Evolutionary conservation across 2,888 invertebrate species (phyloP), one percentile per base, ranked within the genome.

Genomic region (Candidula unifasciata): DNA sequence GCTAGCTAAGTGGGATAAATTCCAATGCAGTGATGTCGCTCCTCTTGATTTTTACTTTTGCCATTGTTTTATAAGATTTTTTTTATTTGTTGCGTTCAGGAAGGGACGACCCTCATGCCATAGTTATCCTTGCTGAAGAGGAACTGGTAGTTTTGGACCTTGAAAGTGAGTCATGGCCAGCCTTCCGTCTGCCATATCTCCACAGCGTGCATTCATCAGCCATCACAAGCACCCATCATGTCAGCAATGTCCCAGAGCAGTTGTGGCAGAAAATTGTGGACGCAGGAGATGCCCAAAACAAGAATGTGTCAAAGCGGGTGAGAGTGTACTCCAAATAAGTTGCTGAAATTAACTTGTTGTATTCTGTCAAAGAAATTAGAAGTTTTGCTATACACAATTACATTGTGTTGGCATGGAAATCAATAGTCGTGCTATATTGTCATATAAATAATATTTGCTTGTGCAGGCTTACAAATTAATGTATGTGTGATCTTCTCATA

Each of bases 81-180:
- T n/a, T 44, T 44, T 44, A 13, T 44, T 44, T 44, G 44, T 44
- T 44, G 6, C 13, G 30, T 87, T 13, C 88, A 92, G 93, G 91
- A 68, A 91, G 90, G 85, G 93, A 93, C 87, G 92, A 93, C 82
- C 93, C 93, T 0, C 91, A 27, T 90, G 95, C 96, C 3, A 94
- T 97, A 74, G 94, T 98, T 89, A 97, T 98, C 27, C 94, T 99
- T 80, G 96, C 97, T 0, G 99, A 99, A 92, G 99, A 99, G 93
- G 99, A 99, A 94, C 93, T 99, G 80, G 97, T 99, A 27, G 97
- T 96, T 24, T 96, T 98, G 87, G 99, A 99, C 95, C 95, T 99
- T 86, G 95, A 96, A 82, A 96, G 96, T 90, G 95, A 96, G 0
- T 96, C 96, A 89, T 97, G 98, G 96, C 96, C 97, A 83, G 96